phyloP scores from a whole-genome alignment of 2,797 vertebrate genomes.

The Spondyliosoma cantharus region DNA sequence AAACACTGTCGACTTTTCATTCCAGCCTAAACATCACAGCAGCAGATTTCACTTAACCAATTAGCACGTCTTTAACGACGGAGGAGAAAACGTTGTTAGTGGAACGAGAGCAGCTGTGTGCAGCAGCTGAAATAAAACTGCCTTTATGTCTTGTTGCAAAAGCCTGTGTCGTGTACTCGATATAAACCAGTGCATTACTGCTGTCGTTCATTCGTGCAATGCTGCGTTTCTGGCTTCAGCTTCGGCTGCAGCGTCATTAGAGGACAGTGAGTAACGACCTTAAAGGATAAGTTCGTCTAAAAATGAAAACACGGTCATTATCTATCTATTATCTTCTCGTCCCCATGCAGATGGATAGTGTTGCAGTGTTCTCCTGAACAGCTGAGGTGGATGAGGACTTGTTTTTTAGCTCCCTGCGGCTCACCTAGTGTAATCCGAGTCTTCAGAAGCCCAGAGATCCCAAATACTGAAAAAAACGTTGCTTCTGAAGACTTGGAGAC shows the following conservation, averaged over 20 bases:
- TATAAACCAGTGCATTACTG: neutral
- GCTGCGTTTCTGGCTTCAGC: neutral
- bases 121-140: slow-evolving; percentile 25
- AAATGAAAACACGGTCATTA: too few species aligned
- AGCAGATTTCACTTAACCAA: slow-evolving; percentile 43
- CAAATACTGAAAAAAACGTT: too few species aligned
- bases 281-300: neutral
- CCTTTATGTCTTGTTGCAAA: neutral
- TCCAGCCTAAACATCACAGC: slow-evolving; percentile 36
- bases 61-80: slow-evolving; percentile 42
- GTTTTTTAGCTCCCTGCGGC: too few species aligned
- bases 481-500: too few species aligned
- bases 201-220: neutral
- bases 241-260: neutral
- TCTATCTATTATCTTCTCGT: too few species aligned
- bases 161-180: neutral
- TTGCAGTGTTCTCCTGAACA: too few species aligned
- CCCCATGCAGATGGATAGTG: too few species aligned
- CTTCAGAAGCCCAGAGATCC: too few species aligned
- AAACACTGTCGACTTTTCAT: slow-evolving; percentile 29
- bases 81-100: slow-evolving; percentile 30
- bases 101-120: slow-evolving; percentile 39
- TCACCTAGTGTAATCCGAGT: too few species aligned
- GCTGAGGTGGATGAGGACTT: too few species aligned
- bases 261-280: neutral